Evolutionary conservation across 2,797 vertebrate genomes (phyloP).

Genomic region (Gymnothorax javanicus): DNA sequence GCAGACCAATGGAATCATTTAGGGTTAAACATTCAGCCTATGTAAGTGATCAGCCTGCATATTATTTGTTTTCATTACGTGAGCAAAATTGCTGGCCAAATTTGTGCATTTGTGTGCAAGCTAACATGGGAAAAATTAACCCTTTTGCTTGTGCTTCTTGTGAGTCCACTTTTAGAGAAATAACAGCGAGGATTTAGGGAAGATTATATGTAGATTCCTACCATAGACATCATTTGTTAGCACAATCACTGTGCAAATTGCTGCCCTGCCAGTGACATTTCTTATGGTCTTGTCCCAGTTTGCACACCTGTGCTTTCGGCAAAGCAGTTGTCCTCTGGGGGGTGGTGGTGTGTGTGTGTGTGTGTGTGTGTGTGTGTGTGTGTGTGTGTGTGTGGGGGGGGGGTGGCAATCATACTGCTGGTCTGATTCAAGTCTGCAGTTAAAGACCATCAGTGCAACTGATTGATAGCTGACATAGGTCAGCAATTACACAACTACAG

Average conservation of each 20-base stretch:
- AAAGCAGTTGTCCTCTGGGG: background rate
- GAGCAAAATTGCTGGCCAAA: background rate
- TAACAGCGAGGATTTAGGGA: background rate
- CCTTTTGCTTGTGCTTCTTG: background rate
- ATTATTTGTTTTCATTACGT: background rate
- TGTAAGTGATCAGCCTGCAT: background rate
- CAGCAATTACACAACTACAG: background rate
- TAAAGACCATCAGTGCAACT: background rate
- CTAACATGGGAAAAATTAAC: background rate
- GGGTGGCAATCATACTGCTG: background rate
- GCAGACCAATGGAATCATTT: background rate
- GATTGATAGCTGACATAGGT: background rate
- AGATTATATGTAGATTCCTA: background rate
- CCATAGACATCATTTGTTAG: background rate
- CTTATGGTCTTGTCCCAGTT: background rate
- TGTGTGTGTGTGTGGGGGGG: background rate
- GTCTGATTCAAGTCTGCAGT: background rate
- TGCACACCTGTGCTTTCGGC: background rate
- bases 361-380: too few species aligned
- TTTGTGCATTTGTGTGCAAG: conserved; percentile 3
- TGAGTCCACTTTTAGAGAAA: background rate
- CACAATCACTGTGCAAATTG: background rate
- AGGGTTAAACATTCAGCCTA: background rate
- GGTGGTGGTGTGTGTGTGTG: background rate
- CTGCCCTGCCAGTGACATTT: background rate